These are phyloP conservation scores for Sebastes trivittatus DNA, from an alignment of 2,797 vertebrate genomes.

Conservation along the genomic window DNA sequence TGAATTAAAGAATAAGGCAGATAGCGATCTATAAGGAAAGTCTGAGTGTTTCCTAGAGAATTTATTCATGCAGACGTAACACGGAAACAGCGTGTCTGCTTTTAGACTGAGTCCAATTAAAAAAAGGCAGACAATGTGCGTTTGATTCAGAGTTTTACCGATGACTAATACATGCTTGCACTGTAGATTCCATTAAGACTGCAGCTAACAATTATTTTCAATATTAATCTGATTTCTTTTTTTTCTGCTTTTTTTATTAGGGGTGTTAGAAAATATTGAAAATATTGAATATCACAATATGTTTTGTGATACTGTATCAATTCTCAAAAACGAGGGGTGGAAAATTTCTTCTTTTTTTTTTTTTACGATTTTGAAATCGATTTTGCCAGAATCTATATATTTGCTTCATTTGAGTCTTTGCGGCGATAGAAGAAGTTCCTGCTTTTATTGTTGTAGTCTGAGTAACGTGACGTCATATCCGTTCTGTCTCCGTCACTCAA, in stretches of 20 bases:
- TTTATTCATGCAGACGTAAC: slow-evolving; percentile 40
- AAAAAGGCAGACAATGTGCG: not conserved
- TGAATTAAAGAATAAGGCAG: slow-evolving; percentile 25
- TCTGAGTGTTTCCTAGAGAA: not conserved
- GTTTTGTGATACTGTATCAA: too few species aligned
- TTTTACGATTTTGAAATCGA: too few species aligned
- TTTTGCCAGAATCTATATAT: too few species aligned
- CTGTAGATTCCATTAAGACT: not conserved
- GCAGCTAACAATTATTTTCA: not conserved
- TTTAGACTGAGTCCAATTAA: slow-evolving; percentile 37
- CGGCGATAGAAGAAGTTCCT: too few species aligned
- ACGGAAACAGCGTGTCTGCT: slow-evolving; percentile 15
- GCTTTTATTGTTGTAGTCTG: too few species aligned
- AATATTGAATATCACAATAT: too few species aligned
- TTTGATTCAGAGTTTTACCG: not conserved
- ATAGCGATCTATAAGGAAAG: slow-evolving; percentile 35
- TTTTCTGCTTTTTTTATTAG: too few species aligned
- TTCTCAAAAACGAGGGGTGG: too few species aligned
- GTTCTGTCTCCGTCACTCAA: too few species aligned
- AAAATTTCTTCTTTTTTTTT: too few species aligned
- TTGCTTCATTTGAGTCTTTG: accelerated
- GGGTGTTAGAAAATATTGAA: too few species aligned
- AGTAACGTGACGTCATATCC: too few species aligned
- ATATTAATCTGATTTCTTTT: not conserved
- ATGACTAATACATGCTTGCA: not conserved